These are phyloP conservation scores for Kobus ellipsiprymnus DNA, from an alignment of 2,113 vertebrate species.

Conservation along the genomic window DNA sequence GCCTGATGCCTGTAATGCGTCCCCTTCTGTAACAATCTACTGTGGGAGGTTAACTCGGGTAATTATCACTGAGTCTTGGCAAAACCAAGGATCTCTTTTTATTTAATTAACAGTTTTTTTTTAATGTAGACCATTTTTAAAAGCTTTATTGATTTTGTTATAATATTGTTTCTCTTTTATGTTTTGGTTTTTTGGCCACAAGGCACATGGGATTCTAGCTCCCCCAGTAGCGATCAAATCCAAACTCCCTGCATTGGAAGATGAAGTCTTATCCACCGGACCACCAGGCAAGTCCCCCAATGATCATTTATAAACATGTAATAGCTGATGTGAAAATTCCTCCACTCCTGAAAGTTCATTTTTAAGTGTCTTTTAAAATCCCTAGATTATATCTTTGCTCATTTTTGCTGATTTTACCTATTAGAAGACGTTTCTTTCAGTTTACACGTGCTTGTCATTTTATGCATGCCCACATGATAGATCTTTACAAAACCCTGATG, in stretches of 20 bases:
- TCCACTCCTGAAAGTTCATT: not conserved
- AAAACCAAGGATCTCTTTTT: not conserved
- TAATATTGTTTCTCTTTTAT: not conserved
- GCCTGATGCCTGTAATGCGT: not conserved
- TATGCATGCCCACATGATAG: not conserved
- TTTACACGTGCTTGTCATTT: slow-evolving; percentile 4
- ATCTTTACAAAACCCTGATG: not conserved
- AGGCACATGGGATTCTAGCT: not conserved
- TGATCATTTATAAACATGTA: not conserved
- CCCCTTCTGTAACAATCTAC: not conserved
- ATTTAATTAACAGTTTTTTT: not conserved
- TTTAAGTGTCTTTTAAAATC: not conserved
- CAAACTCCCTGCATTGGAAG: not conserved
- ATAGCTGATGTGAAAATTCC: not conserved
- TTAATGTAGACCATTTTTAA: not conserved
- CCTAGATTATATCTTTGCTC: not conserved
- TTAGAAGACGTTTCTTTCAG: not conserved
- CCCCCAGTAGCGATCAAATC: not conserved
- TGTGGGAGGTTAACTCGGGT: not conserved
- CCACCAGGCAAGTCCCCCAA: not conserved
- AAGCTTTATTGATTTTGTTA: not conserved
- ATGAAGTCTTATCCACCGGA: not conserved
- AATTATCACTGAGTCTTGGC: not conserved
- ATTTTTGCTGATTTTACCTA: slow-evolving; percentile 19
- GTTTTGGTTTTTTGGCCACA: not conserved